Conservation (phyloP, 2,888 invertebrate species). For the Eristalis intricaria region DNA sequence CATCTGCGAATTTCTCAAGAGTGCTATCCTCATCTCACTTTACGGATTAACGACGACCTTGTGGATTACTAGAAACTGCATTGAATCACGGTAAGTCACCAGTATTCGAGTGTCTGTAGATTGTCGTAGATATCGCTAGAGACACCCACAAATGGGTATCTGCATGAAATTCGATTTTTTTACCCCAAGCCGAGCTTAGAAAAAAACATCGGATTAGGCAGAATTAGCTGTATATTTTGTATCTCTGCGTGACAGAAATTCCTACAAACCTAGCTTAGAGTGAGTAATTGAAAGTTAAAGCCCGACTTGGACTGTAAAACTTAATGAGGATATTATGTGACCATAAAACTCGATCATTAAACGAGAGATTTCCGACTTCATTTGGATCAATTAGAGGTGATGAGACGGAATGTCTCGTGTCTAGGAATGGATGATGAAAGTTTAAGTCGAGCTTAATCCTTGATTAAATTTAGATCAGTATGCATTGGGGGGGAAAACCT, state of each 20-base stretch:
- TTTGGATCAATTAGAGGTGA: not conserved
- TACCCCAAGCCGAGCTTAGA: not conserved
- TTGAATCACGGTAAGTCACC: constrained; percentile 57
- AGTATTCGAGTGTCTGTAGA: not conserved
- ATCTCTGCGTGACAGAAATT: not conserved
- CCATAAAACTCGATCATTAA: not conserved
- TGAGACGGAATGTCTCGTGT: not conserved
- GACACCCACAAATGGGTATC: not conserved
- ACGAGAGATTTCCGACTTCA: not conserved
- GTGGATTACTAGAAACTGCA: constrained; percentile 62
- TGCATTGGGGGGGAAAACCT: not conserved
- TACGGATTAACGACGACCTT: constrained; percentile 68
- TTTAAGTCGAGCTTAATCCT: not conserved
- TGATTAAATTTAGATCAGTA: not conserved
- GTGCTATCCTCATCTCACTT: constrained; percentile 13
- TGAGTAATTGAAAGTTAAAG: not conserved
- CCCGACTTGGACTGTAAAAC: not conserved
- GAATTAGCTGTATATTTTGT: not conserved
- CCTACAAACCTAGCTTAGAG: not conserved
- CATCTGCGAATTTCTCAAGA: constrained; percentile 3
- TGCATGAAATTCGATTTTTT: not conserved
- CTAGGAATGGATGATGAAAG: not conserved
- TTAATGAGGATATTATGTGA: not conserved
- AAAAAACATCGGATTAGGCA: not conserved
- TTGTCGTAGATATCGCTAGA: not conserved